Evolutionary conservation across 2,113 vertebrate genomes (phyloP), one percentile per base, ranked within the genome.

Genomic region (Sinocyclocheilus maitianheensis): DNA sequence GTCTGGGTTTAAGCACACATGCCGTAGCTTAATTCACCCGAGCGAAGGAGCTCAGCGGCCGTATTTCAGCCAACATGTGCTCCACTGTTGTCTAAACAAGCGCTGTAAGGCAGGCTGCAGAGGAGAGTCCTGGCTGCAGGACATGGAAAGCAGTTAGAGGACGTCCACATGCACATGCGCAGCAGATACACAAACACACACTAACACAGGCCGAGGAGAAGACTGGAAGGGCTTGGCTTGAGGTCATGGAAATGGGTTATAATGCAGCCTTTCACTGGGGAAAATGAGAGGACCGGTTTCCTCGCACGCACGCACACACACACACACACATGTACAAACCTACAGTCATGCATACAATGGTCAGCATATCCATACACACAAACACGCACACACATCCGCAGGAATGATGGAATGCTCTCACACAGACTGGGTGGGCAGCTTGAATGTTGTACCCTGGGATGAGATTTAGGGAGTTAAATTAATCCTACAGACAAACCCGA

Each of bases 61-160:
- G 92, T 92, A 93, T 93, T 94, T 93, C 92, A 94, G 94, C 93
- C 92, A 92, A 94, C 94, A 95, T 94, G 94, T 95, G 94, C 94
- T 76, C 92, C 93, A 91, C 94, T 93, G 93, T 94, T 95, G 94
- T 95, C 94, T 93, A 95, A 95, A 95, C 94, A 95, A 93, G 92
- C 82, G 86, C 90, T 90, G 89, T 81, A 74, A 94, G 92, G 91
- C 92, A 89, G 90, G 92, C 91, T 79, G 84, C 91, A 90, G 91
- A 93, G 92, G 91, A 92, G 92, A 91, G 91, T 89, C 88, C 92
- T 94, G 92, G 92, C 93, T 92, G 93, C 91, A 92, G 93, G 93
- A 92, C 94, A 93, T 91, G 93, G 93, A 95, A 94, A 94, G 92
- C 93, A 91, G 92, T 93, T 90, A 91, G 87, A 93, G 91, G 86